Conservation (phyloP, 1,140 invertebrate genomes). For the Pristionchus pacificus region DNA sequence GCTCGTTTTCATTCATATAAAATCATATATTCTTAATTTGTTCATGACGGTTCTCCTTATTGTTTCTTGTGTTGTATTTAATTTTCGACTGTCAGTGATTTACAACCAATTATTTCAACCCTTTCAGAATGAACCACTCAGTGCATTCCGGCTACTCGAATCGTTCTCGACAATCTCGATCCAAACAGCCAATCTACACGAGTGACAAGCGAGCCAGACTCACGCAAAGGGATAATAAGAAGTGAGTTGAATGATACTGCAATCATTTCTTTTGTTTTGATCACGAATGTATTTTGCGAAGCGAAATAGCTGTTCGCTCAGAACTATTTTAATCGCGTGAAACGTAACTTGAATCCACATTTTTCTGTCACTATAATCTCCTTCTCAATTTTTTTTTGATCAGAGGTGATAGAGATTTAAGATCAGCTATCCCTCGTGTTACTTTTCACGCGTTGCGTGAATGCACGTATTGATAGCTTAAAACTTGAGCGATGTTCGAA, state of each 20-base stretch:
- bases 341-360: slow-evolving; percentile 1
- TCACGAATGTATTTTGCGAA: neutral
- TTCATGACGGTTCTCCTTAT: too few species aligned
- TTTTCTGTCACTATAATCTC: too few species aligned
- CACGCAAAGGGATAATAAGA: slow-evolving; percentile 42
- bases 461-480: neutral
- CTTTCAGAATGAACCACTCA: too few species aligned
- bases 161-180: too few species aligned
- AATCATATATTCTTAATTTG: too few species aligned
- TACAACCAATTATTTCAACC: too few species aligned
- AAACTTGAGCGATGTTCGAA: slow-evolving; percentile 7
- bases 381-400: too few species aligned
- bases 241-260: slow-evolving; percentile 17
- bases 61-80: too few species aligned
- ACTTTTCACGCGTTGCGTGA: neutral
- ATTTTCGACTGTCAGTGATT: too few species aligned
- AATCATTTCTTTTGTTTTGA: neutral
- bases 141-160: too few species aligned
- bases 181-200: slow-evolving; percentile 40
- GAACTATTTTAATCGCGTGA: slow-evolving; percentile 11
- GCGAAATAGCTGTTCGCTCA: slow-evolving; percentile 4
- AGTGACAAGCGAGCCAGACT: slow-evolving; percentile 41
- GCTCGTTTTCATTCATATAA: too few species aligned
- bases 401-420: too few species aligned
- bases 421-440: slow-evolving; percentile 15